Evolutionary conservation across 2,113 vertebrate genomes (phyloP).

Genomic region (Syngnathus scovelli): DNA sequence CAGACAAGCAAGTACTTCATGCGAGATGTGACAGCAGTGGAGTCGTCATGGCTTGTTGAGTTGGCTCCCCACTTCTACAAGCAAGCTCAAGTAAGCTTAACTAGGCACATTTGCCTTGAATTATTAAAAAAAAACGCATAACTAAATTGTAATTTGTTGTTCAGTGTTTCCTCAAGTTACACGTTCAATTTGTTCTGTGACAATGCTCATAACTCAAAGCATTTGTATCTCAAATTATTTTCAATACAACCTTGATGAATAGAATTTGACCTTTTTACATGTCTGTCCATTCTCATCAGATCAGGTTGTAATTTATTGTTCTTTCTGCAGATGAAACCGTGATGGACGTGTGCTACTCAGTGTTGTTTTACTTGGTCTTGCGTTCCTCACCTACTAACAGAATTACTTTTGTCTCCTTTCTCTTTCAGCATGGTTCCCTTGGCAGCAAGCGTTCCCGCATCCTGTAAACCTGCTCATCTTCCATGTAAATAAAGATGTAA

Average conservation of each 20-base stretch:
- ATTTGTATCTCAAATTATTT: no score
- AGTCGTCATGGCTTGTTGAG: conserved; percentile 92
- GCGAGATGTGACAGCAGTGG: conserved; percentile 93
- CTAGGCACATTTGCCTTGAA: no score
- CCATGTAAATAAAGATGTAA: conserved; percentile 63
- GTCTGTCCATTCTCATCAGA: background rate
- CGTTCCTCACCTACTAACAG: background rate
- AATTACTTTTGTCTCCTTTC: background rate
- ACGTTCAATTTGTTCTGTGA: no score
- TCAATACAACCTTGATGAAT: background rate
- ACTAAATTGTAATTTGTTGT: no score
- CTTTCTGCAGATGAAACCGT: background rate
- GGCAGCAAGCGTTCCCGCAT: conserved; percentile 73
- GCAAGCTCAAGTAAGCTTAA: conserved; percentile 84
- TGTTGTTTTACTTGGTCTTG: background rate
- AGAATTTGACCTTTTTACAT: background rate
- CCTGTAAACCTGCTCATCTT: conserved; percentile 52
- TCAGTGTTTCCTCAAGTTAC: no score
- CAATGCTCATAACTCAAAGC: no score
- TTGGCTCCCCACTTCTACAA: conserved; percentile 97
- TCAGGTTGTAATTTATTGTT: background rate
- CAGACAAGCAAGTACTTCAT: conserved; percentile 94
- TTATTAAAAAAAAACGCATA: background rate
- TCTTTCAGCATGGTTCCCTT: conserved; percentile 67
- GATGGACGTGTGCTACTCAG: background rate